Base-by-base conservation (phyloP, 2,888 invertebrate genomes). In the Bombyx huttoni region DNA sequence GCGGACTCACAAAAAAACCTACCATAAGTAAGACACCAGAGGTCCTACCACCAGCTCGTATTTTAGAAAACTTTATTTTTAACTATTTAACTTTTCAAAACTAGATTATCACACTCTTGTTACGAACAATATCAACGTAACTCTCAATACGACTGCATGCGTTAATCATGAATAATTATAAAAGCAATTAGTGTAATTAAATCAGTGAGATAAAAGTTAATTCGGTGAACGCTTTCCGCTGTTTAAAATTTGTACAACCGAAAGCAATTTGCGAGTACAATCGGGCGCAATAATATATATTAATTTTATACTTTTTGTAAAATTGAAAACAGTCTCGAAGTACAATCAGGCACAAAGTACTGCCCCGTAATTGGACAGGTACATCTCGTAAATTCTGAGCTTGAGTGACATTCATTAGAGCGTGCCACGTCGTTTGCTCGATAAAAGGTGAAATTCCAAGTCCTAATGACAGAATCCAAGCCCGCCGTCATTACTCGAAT, bases 381-480 rank as follows among this genome's bases (percentile, higher is more conserved):
- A 40, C 40, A 40, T 40, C 12, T 40, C 40, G 12, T 40, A 40
- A 40, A 40, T 40, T 12, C 40, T 40, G 40, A 40, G 40, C 12
- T 40, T 55, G 49, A 52, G 54, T 57, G 59, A 58, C 57, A 61
- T 65, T 62, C 51, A 57, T 61, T 60, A 47, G 13, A 35, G 48
- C 54, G 58, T 54, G 50, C 48, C 52, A 53, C 52, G 50, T 53
- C 40, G 53, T 61, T 59, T 58, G 13, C 54, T 53, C 56, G 62
- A 73, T 69, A 71, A 71, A 70, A 70, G 64, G 65, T 70, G 54
- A 65, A 67, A 71, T 65, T 68, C 59, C 62, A 64, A 67, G 61
- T 59, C 62, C 63, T 74, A 73, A 71, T 71, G 67, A 70, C 70
- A 67, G 62, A 70, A 62, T 66, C 69, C 67, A 68, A 69, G 63